phyloP scores from a whole-genome alignment of 2,888 invertebrate species.

The Cephonodes hylas region DNA sequence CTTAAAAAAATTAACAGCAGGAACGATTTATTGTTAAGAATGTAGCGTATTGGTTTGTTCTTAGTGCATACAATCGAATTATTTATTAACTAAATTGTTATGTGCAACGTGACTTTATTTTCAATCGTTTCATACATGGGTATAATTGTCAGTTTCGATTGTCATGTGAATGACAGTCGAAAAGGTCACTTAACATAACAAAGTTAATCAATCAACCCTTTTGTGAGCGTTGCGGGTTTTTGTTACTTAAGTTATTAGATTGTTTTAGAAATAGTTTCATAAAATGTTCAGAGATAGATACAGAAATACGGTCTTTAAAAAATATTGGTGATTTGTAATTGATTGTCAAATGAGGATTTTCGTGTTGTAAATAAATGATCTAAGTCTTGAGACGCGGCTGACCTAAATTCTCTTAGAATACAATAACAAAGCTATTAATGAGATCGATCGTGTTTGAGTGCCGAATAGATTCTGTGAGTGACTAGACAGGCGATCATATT shows the following conservation, averaged over 20 bases:
- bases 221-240: background rate
- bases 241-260: background rate
- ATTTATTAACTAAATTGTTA: background rate
- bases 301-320: too few species aligned
- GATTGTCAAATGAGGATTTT: background rate
- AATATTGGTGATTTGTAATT: too few species aligned
- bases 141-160: background rate
- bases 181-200: background rate
- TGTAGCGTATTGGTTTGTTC: background rate
- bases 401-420: background rate
- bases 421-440: background rate
- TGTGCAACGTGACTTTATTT: background rate
- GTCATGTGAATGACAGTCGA: constrained; percentile 2
- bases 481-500: background rate
- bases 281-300: background rate
- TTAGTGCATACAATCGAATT: background rate
- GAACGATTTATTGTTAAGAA: background rate
- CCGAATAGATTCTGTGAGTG: background rate
- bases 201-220: background rate
- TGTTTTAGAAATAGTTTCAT: background rate
- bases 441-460: background rate
- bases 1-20: too few species aligned
- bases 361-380: background rate
- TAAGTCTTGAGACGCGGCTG: background rate
- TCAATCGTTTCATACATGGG: background rate